Conservation (phyloP, 2,888 invertebrate genomes). For the Melinaea menophilus region DNA sequence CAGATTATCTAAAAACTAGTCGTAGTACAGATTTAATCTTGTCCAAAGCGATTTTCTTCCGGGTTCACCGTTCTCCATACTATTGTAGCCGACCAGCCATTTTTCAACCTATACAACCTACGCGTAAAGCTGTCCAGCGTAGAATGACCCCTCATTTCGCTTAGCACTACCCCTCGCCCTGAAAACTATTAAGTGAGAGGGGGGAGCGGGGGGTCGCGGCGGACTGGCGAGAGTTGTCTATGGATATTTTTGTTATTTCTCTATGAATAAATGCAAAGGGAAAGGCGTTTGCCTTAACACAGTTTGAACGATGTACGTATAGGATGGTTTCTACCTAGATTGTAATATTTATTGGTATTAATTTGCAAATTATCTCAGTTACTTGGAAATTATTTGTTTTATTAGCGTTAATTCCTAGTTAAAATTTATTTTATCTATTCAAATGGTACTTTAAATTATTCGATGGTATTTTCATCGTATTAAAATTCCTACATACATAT, state of each 20-base stretch:
- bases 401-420: constrained; percentile 6
- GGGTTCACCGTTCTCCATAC: constrained; percentile 68
- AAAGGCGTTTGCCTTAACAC: constrained; percentile 77
- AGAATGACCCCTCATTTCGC: constrained; percentile 44
- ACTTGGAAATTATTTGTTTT: constrained; percentile 1
- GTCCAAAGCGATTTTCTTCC: constrained; percentile 68
- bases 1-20: constrained; percentile 42
- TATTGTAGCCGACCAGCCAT: constrained; percentile 70
- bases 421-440: background rate
- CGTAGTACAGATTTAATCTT: constrained; percentile 64
- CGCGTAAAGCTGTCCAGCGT: constrained; percentile 52
- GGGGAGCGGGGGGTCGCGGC: constrained; percentile 41
- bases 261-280: constrained; percentile 76
- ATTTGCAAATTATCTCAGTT: constrained; percentile 29
- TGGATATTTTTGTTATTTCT: constrained; percentile 77
- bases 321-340: constrained; percentile 51
- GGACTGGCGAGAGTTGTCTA: constrained; percentile 54
- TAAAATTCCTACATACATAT: background rate
- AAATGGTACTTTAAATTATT: no score
- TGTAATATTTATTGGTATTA: constrained; percentile 44
- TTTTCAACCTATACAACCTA: constrained; percentile 75
- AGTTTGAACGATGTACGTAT: constrained; percentile 61
- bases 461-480: no score
- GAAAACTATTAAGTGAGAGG: constrained; percentile 20
- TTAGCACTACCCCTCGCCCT: constrained; percentile 30